Evolutionary conservation across 2,797 vertebrate genomes (phyloP), one percentile per base, ranked within the genome.

Genomic region (Spea hammondii): DNA sequence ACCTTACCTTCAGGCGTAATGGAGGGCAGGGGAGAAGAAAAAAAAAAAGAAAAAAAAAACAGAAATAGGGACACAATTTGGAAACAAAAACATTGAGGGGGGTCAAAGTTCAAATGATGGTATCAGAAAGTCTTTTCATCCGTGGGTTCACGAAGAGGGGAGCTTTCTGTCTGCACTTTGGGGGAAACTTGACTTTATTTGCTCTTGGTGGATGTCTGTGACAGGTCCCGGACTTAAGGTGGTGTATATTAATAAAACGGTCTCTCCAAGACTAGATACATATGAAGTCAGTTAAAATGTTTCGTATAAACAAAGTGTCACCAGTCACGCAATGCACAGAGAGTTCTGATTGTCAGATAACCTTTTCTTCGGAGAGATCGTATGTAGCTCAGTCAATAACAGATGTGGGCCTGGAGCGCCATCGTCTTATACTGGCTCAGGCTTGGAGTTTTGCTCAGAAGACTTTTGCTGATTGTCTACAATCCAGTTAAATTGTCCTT

Each of bases 61-160:
- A 77, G 72, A 81, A 84, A 83, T 77, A 76, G 82, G 80, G 64
- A 85, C 89, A 0, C 1, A 76, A 84, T 83, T 78, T 88, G 84
- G 85, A 88, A 89, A 88, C 88, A 90, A 85, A 88, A 90, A 89
- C 86, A 88, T 82, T 85, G 83, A 76, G 85, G 32, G 84, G 88
- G 90, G 89, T 90, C 88, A 88, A 85, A 4, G 84, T 87, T 90
- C 87, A 87, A 84, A 84, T 86, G 88, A 91, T 90, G 88, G 87
- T 91, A 91, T 91, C 90, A 83, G 84, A 85, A 83, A 87, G 79
- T 86, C 84, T 88, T 90, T 91, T 91, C 88, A 90, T 91, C 89
- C 88, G 80, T 71, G 82, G 17, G 87, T 90, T 91, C 89, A 91
- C 83, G 84, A 44, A 84, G 84, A 88, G 88, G 88, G 84, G 85